Base-by-base conservation (phyloP, 2,797 vertebrate genomes). In the Carduelis carduelis region DNA sequence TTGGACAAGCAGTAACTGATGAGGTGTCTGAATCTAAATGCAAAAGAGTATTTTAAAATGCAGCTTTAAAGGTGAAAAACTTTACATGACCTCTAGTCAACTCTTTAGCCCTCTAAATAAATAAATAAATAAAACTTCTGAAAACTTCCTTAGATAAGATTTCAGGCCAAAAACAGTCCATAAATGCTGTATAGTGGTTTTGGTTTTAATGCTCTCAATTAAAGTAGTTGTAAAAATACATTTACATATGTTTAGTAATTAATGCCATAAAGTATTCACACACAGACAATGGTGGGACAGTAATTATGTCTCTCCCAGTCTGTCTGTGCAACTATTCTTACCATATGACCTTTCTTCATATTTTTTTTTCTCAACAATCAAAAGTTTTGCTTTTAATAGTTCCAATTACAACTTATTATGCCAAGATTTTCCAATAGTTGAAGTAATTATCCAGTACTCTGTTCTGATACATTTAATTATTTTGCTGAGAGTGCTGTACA, bases 241-340 rank as follows among this genome's bases (percentile, higher is more conserved):
- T 93, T 95, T 95, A 92, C 89, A 93, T 91, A 65, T 85, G 83
- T 91, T 91, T 47, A 83, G 77, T 91, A 97, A 96, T 92, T 90
- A 95, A 91, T 91, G 72, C 37, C 93, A 96, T 91, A 87, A 94
- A 91, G 32, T 76, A 72, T 83, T 95, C 72, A 46, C 87, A 93
- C 82, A 69, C 35, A 96, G 91, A 92, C 70, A 83, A 82, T 96
- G 93, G 74, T 82, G 60, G 37, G 41, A 94, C 69, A 66, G 32
- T 86, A 77, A 71, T 87, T 94, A 95, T 84, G 59, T 92, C 82
- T 96, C 75, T 92, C 37, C 28, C 55, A 74, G 66, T 89, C 85
- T 96, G 85, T 64, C 91, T 97, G 61, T 83, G 69, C 76, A 86
- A 83, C 63, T 95, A 94, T 93, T 97, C 92, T 96, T 87, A 81